Conservation (phyloP, 2,113 vertebrate species). For the Pan troglodytes region NHGRI_mPanTro3-v2.1_pri NC_072416.2:12720501-12721000, state of each 20-base stretch:
- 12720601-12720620: background rate
- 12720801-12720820: background rate
- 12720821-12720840: background rate
- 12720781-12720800: background rate
- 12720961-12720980: background rate
- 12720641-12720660: background rate
- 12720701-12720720: too few relatives aligned
- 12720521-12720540: background rate
- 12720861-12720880: background rate
- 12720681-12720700: background rate
- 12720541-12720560: background rate
- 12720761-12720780: background rate
- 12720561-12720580: background rate
- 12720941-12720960: background rate
- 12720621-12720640: background rate
- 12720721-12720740: background rate
- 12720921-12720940: background rate
- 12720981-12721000: background rate
- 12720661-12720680: rapidly evolving
- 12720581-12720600: background rate
- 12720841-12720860: background rate
- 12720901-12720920: background rate
- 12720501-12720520: background rate
- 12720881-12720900: background rate
- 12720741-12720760: background rate